phyloP scores from a whole-genome alignment of 1,140 invertebrate species.

The Diachasma alloeum region DNA sequence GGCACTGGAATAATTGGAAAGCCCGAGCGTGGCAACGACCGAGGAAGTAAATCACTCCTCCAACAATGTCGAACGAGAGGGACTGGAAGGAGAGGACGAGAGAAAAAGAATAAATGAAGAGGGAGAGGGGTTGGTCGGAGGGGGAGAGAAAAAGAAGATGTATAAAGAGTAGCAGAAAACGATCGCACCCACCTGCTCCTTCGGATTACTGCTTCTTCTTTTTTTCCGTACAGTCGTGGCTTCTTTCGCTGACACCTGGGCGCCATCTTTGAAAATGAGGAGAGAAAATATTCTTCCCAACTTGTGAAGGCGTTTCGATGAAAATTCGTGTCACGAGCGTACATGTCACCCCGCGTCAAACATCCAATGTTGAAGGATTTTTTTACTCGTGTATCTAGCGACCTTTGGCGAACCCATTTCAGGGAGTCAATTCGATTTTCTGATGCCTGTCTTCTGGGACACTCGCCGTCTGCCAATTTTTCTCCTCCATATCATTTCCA shows the following conservation, averaged over 20 bases:
- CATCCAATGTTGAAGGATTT: not conserved
- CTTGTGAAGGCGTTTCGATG: not conserved
- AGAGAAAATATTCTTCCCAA: not conserved
- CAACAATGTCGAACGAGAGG: slow-evolving; percentile 1
- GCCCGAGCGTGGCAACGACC: slow-evolving; percentile 6
- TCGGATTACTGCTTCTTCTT: not conserved
- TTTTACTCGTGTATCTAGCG: not conserved
- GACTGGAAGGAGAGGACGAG: not conserved
- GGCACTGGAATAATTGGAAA: slow-evolving; percentile 15
- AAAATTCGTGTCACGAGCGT: slow-evolving; percentile 15
- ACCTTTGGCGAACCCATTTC: not conserved
- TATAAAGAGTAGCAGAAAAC: slow-evolving; percentile 4
- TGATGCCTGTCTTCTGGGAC: not conserved
- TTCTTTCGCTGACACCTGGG: not conserved
- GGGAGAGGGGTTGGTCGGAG: not conserved
- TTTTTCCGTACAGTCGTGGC: not conserved
- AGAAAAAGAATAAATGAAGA: not conserved
- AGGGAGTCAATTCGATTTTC: not conserved
- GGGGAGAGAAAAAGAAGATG: not conserved
- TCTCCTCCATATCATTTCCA: not conserved
- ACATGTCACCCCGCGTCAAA: slow-evolving; percentile 15
- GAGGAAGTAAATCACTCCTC: slow-evolving; percentile 16
- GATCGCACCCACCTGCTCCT: not conserved
- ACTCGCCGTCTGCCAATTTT: not conserved
- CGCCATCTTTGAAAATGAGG: not conserved